Percentiles rank a stretch among this genome's conserved stretches.
Conservation (phyloP, 1,140 invertebrate genomes). For the Halesus radiatus region DNA sequence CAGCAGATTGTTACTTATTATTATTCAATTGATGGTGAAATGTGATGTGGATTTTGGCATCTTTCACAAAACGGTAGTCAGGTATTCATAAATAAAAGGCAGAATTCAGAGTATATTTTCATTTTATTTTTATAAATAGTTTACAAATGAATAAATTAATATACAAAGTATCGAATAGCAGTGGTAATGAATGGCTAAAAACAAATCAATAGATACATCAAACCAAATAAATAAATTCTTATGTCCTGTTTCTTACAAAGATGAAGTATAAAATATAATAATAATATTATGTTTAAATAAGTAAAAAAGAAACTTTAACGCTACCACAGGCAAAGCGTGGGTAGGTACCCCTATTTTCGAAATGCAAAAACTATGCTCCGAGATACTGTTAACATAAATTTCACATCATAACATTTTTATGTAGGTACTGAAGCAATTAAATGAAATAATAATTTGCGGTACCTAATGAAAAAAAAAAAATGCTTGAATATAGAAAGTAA, state of each 20-base stretch:
- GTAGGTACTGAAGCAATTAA: background rate
- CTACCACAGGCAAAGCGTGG: constrained; percentile 7
- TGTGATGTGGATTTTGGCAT: background rate
- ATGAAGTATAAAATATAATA: background rate
- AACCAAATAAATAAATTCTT: constrained; percentile 6
- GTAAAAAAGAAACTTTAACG: background rate
- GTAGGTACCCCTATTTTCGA: no score
- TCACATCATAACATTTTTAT: background rate
- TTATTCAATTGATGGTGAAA: no score
- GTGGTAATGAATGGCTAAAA: constrained; percentile 49
- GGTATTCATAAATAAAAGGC: constrained; percentile 7
- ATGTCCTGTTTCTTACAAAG: background rate
- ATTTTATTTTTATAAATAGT: constrained; percentile 57
- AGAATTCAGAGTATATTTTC: constrained; percentile 33
- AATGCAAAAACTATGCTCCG: background rate
- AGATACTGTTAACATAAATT: background rate
- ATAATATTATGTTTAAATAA: background rate
- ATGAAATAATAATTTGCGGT: background rate
- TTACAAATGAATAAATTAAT: constrained; percentile 57
- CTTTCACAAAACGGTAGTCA: background rate
- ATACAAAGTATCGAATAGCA: constrained; percentile 54
- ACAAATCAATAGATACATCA: constrained; percentile 35
- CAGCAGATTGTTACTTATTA: no score
- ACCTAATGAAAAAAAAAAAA: background rate
- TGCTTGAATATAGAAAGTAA: constrained; percentile 13